Evolutionary conservation across 1,140 invertebrate genomes (phyloP), one percentile per base, ranked within the genome.

Genomic region (Amyelois transitella): DNA sequence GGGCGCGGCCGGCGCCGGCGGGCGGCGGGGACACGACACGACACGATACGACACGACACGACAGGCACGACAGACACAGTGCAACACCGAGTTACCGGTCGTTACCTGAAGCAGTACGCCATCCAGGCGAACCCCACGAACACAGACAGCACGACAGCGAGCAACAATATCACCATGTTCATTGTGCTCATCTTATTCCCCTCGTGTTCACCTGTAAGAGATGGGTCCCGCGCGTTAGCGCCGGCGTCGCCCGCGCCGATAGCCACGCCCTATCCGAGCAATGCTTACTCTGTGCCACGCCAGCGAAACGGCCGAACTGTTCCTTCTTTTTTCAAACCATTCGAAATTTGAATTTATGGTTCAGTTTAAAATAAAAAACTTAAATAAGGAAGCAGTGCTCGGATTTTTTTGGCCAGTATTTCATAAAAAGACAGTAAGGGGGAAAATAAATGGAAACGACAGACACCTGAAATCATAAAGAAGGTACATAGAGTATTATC

Each of bases 41-140:
- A 45, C 10, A 45, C 43, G 43, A 62, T 52, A 57, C 22, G 61
- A 68, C 70, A 79, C 73, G 73, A 81, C 74, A 82, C 74, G 72
- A 74, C 73, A 81, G 72, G 73, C 71, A 73, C 72, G 71, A 76
- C 66, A 73, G 55, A 66, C 60, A 75, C 70, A 77, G 74, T 75
- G 73, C 78, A 60, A 83, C 81, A 86, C 77, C 75, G 71, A 84
- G 76, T 74, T 85, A 82, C 81, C 77, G 76, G 68, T 61, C 60
- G 81, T 84, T 95, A 96, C 96, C 96, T 97, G 95, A 97, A 97
- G 92, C 96, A 97, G 92, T 96, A 93, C 84, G 96, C 96, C 91
- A 96, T 93, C 90, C 96, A 92, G 86, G 96, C 95, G 93, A 98
- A 96, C 91, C 94, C 94, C 92, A 97, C 93, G 93, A 97, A 97